phyloP scores from a whole-genome alignment of 2,888 invertebrate species.

The Melieria crassipennis region DNA sequence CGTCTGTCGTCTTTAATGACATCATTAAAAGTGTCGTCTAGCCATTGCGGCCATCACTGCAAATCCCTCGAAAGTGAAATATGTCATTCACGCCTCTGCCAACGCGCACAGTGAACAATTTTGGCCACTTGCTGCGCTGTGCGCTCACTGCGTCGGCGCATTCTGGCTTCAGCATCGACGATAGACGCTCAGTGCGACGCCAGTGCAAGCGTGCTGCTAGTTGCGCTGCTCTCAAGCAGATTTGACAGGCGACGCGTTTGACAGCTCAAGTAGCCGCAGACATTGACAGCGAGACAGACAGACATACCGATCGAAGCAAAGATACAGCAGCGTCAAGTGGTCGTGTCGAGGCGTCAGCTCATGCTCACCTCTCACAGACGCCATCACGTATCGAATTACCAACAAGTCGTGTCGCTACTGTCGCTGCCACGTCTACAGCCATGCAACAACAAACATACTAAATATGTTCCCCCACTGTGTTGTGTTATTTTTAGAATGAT shows the following conservation, averaged over 20 bases:
- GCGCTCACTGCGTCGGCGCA: no score
- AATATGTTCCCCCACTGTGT: background rate
- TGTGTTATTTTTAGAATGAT: conserved; percentile 73
- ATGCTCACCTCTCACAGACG: conserved; percentile 27
- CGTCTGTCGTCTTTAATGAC: conserved; percentile 37
- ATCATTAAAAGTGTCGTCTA: conserved; percentile 46
- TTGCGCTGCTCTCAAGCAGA: background rate
- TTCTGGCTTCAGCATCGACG: background rate
- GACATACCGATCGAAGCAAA: no score
- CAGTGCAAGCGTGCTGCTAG: background rate
- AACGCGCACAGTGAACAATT: background rate
- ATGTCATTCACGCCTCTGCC: conserved; percentile 30
- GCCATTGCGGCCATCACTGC: conserved; percentile 21
- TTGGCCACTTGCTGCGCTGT: conserved; percentile 35
- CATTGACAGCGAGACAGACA: background rate
- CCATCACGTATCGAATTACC: conserved; percentile 36
- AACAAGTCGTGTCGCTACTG: background rate
- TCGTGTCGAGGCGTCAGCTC: conserved; percentile 4
- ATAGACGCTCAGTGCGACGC: background rate
- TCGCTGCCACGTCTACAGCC: no score
- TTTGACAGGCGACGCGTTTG: conserved; percentile 25
- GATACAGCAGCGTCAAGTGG: no score
- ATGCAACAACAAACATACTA: no score
- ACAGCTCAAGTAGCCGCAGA: conserved; percentile 45
- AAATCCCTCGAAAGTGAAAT: conserved; percentile 1